phyloP scores from a whole-genome alignment of 2,888 invertebrate species.

The Nemurella pictetii region DNA sequence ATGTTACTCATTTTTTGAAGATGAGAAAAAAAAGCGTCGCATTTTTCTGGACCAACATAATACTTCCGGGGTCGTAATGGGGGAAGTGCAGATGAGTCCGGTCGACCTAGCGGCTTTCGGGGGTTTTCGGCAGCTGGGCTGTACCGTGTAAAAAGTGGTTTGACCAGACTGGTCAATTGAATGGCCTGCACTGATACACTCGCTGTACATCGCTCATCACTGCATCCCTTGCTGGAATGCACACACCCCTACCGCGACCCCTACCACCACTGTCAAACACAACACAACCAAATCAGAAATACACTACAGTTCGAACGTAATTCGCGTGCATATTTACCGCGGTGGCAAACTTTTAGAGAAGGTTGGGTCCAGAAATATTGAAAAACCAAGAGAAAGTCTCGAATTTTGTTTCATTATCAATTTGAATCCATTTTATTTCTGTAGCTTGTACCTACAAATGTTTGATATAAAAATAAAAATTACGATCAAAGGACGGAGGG shows the following conservation, averaged over 20 bases:
- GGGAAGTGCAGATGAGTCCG: background rate
- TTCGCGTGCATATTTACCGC: too few species aligned
- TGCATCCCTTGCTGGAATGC: too few species aligned
- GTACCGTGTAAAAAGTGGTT: constrained; percentile 22
- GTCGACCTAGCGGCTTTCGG: background rate
- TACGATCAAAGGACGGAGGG: constrained; percentile 20
- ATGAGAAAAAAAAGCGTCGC: background rate
- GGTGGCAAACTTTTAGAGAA: too few species aligned
- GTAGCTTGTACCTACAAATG: background rate
- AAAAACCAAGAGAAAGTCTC: too few species aligned
- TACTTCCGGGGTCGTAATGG: background rate
- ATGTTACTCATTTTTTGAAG: background rate
- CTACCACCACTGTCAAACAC: too few species aligned
- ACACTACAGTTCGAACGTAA: too few species aligned
- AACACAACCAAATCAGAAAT: too few species aligned
- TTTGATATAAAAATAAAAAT: background rate
- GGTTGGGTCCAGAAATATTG: too few species aligned
- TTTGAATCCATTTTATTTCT: background rate
- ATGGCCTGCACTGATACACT: background rate
- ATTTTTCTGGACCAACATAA: background rate
- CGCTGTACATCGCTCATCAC: too few species aligned
- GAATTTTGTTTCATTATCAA: too few species aligned
- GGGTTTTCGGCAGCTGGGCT: constrained; percentile 14
- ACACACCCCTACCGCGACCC: too few species aligned
- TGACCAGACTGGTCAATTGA: constrained; percentile 29